phyloP scores from a whole-genome alignment of 2,888 invertebrate genomes.

The Brachynemurus nebulosus region DNA sequence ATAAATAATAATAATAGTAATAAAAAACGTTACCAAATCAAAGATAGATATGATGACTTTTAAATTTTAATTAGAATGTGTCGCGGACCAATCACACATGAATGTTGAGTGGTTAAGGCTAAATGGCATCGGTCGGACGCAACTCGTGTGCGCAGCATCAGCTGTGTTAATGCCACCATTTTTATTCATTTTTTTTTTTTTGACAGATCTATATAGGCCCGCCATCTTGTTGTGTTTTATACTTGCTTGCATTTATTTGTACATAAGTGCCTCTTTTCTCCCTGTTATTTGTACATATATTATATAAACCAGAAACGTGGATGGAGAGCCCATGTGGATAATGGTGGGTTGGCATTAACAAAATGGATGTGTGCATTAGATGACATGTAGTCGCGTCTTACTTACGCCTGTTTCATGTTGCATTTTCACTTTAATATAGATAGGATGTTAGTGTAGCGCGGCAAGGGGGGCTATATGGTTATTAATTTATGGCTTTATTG shows the following conservation, averaged over 20 bases:
- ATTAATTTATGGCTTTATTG: neutral
- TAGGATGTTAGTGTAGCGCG: slow-evolving; percentile 1
- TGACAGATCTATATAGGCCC: neutral
- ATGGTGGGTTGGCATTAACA: too few relatives aligned
- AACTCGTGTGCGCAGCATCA: too few relatives aligned
- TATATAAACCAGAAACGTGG: neutral
- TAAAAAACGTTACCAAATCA: too few relatives aligned
- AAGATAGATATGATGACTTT: too few relatives aligned
- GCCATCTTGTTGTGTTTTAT: neutral
- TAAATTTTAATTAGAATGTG: neutral
- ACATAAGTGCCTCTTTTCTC: slow-evolving; percentile 2
- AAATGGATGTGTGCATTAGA: too few relatives aligned
- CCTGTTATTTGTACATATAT: neutral
- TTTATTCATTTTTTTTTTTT: too few relatives aligned
- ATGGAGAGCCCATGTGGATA: slow-evolving; percentile 1
- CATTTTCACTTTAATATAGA: neutral
- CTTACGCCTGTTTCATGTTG: neutral
- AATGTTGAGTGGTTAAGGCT: neutral
- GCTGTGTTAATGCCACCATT: too few relatives aligned
- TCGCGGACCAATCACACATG: slow-evolving; percentile 2
- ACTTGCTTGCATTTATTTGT: slow-evolving; percentile 2
- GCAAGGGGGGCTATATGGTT: neutral
- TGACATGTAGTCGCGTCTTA: neutral
- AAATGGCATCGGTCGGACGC: neutral
- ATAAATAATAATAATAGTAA: too few relatives aligned